Evolutionary conservation across 1,140 invertebrate species (phyloP), one percentile per base, ranked within the genome.

Genomic region (Galleria mellonella): DNA sequence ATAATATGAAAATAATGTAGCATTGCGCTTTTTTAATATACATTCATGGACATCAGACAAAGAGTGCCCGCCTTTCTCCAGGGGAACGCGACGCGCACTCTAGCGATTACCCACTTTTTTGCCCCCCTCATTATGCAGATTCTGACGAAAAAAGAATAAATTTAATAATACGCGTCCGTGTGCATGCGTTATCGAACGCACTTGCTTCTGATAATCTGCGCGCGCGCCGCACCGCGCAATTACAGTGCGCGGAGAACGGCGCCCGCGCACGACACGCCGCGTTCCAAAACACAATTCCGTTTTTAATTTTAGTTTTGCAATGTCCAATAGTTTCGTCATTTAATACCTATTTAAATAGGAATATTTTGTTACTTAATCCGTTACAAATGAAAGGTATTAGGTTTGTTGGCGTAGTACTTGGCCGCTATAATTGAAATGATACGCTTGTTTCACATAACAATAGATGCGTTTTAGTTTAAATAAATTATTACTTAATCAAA

Each of bases 131-230:
- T 81, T 81, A 83, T 81, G 79, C 71, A 83, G 76, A 83, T 81
- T 81, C 68, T 55, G 70, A 62, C 66, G 69, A 83, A 83, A 83
- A 83, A 78, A 69, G 71, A 79, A 83, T 83, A 78, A 72, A 83
- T 81, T 83, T 83, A 83, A 83, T 83, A 78, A 83, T 63, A 78
- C 63, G 70, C 78, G 63, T 83, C 75, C 76, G 73, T 79, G 76
- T 63, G 66, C 71, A 74, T 70, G 76, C 70, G 68, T 79, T 83
- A 83, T 83, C 79, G 75, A 69, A 78, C 76, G 75, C 79, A 83
- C 75, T 81, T 74, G 74, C 67, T 71, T 70, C 72, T 79, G 79
- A 83, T 82, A 79, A 83, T 83, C 79, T 79, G 75, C 63, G 62
- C 67, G 62, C n/a, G 62, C 69, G 74, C 65, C 45, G 68, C 17